These are phyloP conservation scores for Macrochelys suwanniensis DNA, from an alignment of 2,797 vertebrate species.

Conservation along the genomic window DNA sequence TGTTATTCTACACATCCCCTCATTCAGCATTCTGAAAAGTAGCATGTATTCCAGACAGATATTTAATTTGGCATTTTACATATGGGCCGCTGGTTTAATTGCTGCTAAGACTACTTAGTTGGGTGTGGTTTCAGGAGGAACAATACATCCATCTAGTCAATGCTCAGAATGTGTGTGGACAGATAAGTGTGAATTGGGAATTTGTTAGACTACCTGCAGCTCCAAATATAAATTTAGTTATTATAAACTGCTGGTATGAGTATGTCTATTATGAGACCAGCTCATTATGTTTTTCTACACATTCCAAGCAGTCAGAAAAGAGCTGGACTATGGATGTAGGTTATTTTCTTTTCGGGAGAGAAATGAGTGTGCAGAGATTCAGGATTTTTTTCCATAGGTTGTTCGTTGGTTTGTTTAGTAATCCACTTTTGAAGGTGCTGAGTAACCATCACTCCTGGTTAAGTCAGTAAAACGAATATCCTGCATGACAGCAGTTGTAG, in stretches of 20 bases:
- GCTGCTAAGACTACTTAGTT: neutral
- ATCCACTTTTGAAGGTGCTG: neutral
- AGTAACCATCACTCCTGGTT: neutral
- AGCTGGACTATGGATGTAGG: neutral
- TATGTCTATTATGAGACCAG: neutral
- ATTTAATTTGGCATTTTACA: neutral
- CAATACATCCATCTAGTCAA: neutral
- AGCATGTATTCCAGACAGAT: neutral
- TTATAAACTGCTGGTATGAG: neutral
- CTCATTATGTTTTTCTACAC: neutral
- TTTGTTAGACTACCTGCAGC: neutral
- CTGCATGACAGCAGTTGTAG: neutral
- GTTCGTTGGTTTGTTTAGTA: neutral
- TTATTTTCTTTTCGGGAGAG: neutral
- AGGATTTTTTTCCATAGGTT: too few species aligned
- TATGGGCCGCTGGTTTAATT: neutral
- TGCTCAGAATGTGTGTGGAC: neutral
- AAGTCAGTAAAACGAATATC: neutral
- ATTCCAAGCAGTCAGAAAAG: neutral
- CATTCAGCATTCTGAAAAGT: neutral
- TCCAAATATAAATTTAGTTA: neutral
- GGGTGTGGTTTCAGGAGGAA: neutral
- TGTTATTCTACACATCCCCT: neutral
- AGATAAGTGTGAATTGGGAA: neutral
- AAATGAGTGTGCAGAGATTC: neutral